A percentile compares a stretch with the other conserved stretches of the same genome.
These are phyloP conservation scores for Chaetodon auriga DNA, from an alignment of 2,113 vertebrate genomes.

Conservation along the genomic window DNA sequence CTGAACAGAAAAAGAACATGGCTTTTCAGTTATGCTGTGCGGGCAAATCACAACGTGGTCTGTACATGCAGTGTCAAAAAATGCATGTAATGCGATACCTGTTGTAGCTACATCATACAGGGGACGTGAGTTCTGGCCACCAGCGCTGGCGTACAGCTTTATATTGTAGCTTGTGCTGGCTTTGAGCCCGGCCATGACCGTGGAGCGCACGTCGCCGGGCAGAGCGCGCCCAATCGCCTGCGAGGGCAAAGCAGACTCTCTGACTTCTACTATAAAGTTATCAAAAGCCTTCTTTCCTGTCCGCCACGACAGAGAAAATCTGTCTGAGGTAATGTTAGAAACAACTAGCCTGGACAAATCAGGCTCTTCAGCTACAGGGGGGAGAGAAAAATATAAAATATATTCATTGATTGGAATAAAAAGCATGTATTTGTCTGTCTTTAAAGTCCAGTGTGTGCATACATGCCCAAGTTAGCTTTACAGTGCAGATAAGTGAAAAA, in stretches of 20 bases:
- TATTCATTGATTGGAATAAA: constrained; percentile 52
- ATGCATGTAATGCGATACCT: constrained; percentile 80
- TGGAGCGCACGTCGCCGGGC: constrained; percentile 73
- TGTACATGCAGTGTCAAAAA: constrained; percentile 26
- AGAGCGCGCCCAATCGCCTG: constrained; percentile 84
- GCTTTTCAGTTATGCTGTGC: constrained; percentile 55
- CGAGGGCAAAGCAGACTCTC: constrained; percentile 86
- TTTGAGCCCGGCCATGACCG: constrained; percentile 86
- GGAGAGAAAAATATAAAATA: constrained; percentile 80
- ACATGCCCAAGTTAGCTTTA: constrained; percentile 22
- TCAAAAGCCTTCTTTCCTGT: constrained; percentile 86
- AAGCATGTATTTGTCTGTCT: constrained; percentile 24
- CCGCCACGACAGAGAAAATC: constrained; percentile 87
- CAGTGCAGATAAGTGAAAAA: constrained; percentile 1
- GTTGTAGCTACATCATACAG: constrained; percentile 85
- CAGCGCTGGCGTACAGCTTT: constrained; percentile 87
- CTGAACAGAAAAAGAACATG: constrained; percentile 79
- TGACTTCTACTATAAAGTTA: constrained; percentile 90
- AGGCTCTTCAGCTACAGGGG: constrained; percentile 85
- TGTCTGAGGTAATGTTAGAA: constrained; percentile 89
- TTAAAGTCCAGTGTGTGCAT: constrained; percentile 12
- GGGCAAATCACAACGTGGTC: background rate
- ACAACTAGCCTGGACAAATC: constrained; percentile 90
- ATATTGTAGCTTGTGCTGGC: constrained; percentile 86
- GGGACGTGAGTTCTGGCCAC: constrained; percentile 80